A percentile compares a stretch with the other conserved stretches of the same genome.
These are phyloP conservation scores for Caenorhabditis drosophilae DNA, from an alignment of 2,888 invertebrate genomes.

Conservation along the genomic window DNA sequence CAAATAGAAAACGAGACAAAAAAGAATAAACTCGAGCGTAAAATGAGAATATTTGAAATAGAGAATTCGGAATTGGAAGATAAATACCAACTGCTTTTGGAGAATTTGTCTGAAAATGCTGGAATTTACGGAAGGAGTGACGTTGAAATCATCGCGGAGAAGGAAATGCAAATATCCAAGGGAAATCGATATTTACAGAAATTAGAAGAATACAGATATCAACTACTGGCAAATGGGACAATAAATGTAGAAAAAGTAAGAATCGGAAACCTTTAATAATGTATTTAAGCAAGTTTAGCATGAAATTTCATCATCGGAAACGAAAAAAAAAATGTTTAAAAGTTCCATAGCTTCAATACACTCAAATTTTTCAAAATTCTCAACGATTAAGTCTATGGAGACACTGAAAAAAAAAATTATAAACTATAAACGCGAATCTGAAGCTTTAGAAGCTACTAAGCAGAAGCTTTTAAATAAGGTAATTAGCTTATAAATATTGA, in stretches of 20 bases:
- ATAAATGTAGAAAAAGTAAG: background rate
- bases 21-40: constrained; percentile 24
- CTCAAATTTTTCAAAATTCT: no score
- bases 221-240: background rate
- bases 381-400: no score
- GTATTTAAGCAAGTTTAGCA: background rate
- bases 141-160: constrained; percentile 17
- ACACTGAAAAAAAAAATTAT: constrained; percentile 20
- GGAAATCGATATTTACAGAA: constrained; percentile 17
- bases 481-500: background rate
- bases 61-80: constrained; percentile 32
- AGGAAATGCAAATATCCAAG: constrained; percentile 16
- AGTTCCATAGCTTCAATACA: no score
- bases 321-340: no score
- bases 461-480: constrained; percentile 10
- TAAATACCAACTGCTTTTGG: constrained; percentile 21
- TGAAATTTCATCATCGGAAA: no score
- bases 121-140: background rate
- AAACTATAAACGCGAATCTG: constrained; percentile 27
- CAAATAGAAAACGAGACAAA: constrained; percentile 32
- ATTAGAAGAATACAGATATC: constrained; percentile 8
- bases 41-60: constrained; percentile 29
- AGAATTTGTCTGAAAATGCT: constrained; percentile 11
- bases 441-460: constrained; percentile 16
- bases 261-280: background rate